phyloP scores from a whole-genome alignment of 2,888 invertebrate genomes.

The Plagodis dolabraria region DNA sequence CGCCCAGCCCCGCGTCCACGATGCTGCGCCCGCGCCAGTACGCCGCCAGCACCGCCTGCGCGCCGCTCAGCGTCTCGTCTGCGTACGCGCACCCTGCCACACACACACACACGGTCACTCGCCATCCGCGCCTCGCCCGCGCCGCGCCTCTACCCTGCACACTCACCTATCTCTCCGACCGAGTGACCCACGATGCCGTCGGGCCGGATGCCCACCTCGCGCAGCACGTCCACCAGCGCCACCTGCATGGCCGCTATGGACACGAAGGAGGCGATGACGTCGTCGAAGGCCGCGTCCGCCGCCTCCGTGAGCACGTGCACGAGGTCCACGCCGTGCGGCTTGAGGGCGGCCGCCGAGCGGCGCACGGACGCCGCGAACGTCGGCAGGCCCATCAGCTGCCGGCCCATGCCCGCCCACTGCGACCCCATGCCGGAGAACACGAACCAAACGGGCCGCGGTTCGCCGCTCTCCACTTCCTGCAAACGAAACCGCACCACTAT shows the following conservation, averaged over 20 bases:
- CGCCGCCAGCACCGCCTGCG: slow-evolving; percentile 96
- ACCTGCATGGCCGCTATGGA: slow-evolving; percentile 98
- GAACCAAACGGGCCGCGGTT: slow-evolving; percentile 94
- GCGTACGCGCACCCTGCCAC: slow-evolving; percentile 95
- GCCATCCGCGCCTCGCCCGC: not conserved
- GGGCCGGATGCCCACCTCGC: slow-evolving; percentile 90
- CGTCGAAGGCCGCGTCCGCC: slow-evolving; percentile 91
- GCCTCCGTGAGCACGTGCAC: slow-evolving; percentile 90
- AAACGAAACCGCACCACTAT: not conserved
- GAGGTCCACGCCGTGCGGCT: slow-evolving; percentile 93
- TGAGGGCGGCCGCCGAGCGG: slow-evolving; percentile 90
- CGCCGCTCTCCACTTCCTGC: slow-evolving; percentile 66
- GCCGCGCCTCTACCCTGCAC: not conserved
- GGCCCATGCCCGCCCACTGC: slow-evolving; percentile 98
- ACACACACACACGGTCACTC: not conserved
- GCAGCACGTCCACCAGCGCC: slow-evolving; percentile 95
- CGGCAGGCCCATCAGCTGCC: slow-evolving; percentile 92
- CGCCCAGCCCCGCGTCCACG: slow-evolving; percentile 88
- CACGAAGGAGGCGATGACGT: slow-evolving; percentile 95
- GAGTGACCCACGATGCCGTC: slow-evolving; percentile 99
- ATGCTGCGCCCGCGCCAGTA: slow-evolving; percentile 96
- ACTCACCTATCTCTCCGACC: slow-evolving; percentile 91
- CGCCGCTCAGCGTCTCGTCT: slow-evolving; percentile 96
- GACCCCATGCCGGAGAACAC: slow-evolving; percentile 99
- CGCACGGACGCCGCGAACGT: slow-evolving; percentile 91